These are phyloP conservation scores for Tetrapedia diversipes DNA, from an alignment of 2,888 invertebrate genomes.

Conservation along the genomic window DNA sequence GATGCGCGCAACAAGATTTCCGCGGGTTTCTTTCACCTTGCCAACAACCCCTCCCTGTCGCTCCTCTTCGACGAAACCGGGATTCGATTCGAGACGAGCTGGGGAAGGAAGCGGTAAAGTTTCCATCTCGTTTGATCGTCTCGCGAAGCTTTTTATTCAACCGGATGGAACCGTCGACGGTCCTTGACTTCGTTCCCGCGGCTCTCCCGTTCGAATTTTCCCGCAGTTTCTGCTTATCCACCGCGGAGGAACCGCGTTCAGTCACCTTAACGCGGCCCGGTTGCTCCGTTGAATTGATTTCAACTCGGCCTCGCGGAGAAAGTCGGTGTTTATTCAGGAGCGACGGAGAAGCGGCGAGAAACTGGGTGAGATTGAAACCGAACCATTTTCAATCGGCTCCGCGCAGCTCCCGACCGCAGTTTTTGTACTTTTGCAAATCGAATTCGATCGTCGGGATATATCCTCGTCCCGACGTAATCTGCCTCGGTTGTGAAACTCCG, in stretches of 20 bases:
- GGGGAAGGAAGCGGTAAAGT: conserved; percentile 30
- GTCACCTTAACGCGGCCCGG: conserved; percentile 72
- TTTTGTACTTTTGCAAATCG: conserved; percentile 73
- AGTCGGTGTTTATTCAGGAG: conserved; percentile 78
- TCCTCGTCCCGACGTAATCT: conserved; percentile 62
- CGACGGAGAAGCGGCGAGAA: conserved; percentile 59
- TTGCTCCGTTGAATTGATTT: conserved; percentile 73
- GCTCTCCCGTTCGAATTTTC: conserved; percentile 50
- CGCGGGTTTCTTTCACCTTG: conserved; percentile 7
- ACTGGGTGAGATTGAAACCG: conserved; percentile 76
- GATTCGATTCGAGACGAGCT: conserved; percentile 23
- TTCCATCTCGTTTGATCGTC: conserved; percentile 44
- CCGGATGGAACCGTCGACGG: conserved; percentile 9
- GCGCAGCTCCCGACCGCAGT: conserved; percentile 29
- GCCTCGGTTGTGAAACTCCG: conserved; percentile 3
- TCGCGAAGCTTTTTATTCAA: conserved; percentile 43
- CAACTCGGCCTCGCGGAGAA: conserved; percentile 62
- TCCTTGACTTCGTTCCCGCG: conserved; percentile 14
- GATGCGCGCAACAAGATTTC: conserved; percentile 46
- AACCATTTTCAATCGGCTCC: conserved; percentile 76
- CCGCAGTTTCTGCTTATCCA: conserved; percentile 25
- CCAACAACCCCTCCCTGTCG: too few relatives aligned
- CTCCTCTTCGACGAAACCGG: background rate
- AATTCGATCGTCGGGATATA: conserved; percentile 71
- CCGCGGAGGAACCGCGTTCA: conserved; percentile 3